Evolutionary conservation across 2,113 vertebrate genomes (phyloP).

Genomic region (Globicephala melas): DNA sequence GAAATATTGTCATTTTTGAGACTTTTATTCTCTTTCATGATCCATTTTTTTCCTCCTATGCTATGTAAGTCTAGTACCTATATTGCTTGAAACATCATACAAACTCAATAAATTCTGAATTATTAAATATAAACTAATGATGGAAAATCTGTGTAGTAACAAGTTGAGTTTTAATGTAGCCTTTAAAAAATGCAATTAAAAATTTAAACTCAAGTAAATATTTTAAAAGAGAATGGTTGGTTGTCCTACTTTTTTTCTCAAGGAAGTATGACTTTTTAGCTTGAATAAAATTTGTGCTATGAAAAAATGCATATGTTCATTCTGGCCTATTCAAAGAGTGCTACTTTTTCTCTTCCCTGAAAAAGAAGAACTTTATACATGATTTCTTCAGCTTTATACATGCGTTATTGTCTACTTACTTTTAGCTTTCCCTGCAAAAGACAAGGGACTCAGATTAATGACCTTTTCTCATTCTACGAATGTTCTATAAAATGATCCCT

Average conservation of each 20-base stretch:
- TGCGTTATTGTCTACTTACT: constrained; percentile 33
- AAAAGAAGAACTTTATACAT: background rate
- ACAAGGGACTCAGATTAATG: constrained; percentile 15
- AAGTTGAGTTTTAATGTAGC: background rate
- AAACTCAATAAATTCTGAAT: background rate
- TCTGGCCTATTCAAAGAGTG: background rate
- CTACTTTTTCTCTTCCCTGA: background rate
- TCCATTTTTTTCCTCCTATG: background rate
- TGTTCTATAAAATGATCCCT: constrained; percentile 26
- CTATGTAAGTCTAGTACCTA: background rate
- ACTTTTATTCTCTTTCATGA: background rate
- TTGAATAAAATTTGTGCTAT: background rate
- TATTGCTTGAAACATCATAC: background rate
- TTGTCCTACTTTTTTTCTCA: background rate
- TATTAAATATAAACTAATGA: background rate
- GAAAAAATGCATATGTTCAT: background rate
- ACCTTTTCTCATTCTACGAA: constrained; percentile 45
- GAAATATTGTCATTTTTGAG: background rate
- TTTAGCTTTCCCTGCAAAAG: constrained; percentile 29
- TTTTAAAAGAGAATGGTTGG: background rate
- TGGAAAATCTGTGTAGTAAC: background rate
- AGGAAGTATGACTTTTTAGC: background rate
- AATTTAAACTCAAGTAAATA: background rate
- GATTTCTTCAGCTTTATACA: constrained; percentile 14
- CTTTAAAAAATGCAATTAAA: background rate